Evolutionary conservation across 2,888 invertebrate genomes (phyloP).

Genomic region (Drosophila robusta): DNA sequence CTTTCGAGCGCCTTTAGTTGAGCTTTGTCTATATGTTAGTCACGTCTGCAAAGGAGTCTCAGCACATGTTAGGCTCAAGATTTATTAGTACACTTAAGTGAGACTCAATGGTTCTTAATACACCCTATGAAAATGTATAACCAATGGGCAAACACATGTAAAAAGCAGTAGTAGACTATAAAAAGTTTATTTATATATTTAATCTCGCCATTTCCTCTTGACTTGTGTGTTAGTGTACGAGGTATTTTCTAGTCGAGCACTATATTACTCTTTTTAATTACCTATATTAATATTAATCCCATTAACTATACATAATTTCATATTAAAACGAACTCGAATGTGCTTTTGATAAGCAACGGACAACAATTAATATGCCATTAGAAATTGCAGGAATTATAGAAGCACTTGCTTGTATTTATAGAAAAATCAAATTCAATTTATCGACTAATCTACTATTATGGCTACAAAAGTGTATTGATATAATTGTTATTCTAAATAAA

Average conservation of each 20-base stretch:
- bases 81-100: slow-evolving; percentile 69
- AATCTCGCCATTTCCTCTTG: background rate
- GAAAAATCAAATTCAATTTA: background rate
- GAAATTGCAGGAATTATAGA: no score
- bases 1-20: slow-evolving; percentile 19
- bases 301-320: background rate
- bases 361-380: background rate
- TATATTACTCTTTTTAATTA: background rate
- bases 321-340: slow-evolving; percentile 2
- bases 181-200: background rate
- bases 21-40: slow-evolving; percentile 57
- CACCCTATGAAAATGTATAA: background rate
- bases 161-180: background rate
- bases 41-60: slow-evolving; percentile 62
- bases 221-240: background rate
- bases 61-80: slow-evolving; percentile 73
- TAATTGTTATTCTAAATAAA: background rate
- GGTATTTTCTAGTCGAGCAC: background rate
- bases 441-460: background rate
- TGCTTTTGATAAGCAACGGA: slow-evolving; percentile 7
- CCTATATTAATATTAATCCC: no score
- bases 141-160: background rate
- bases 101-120: slow-evolving; percentile 46
- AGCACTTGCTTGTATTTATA: background rate
- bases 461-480: background rate